Evolutionary conservation across 2,888 invertebrate species (phyloP).

Genomic region (Neoaliturus tenellus): DNA sequence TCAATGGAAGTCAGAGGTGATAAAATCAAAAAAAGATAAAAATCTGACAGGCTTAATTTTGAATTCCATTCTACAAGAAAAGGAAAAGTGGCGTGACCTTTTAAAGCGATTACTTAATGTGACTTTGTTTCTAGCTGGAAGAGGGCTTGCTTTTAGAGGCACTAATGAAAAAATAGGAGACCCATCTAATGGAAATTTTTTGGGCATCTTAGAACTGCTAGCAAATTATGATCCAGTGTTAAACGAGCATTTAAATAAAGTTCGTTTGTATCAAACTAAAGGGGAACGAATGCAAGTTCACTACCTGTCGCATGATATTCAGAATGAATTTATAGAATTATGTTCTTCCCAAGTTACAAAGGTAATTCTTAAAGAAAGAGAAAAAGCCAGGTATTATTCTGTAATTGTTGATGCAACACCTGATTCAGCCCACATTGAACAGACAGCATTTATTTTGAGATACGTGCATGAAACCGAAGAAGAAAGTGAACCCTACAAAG

Average conservation of each 20-base stretch:
- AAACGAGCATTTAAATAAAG: slow-evolving; percentile 56
- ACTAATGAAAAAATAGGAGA: slow-evolving; percentile 52
- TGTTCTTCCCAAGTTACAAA: slow-evolving; percentile 42
- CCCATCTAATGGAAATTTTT: slow-evolving; percentile 58
- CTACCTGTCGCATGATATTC: slow-evolving; percentile 60
- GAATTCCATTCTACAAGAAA: slow-evolving; percentile 16
- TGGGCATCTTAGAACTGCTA: slow-evolving; percentile 58
- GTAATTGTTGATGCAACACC: slow-evolving; percentile 64
- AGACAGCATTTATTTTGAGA: slow-evolving; percentile 54
- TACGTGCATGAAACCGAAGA: slow-evolving; percentile 12
- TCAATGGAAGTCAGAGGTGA: slow-evolving; percentile 44
- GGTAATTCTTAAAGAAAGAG: slow-evolving; percentile 56
- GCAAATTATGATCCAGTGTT: slow-evolving; percentile 62
- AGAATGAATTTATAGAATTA: slow-evolving; percentile 62
- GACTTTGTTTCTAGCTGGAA: slow-evolving; percentile 58
- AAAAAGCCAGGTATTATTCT: slow-evolving; percentile 58
- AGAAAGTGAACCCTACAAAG: slow-evolving; percentile 1
- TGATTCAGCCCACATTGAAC: slow-evolving; percentile 61
- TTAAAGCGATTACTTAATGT: slow-evolving; percentile 51
- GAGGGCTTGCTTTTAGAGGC: slow-evolving; percentile 59
- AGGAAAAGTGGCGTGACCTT: slow-evolving; percentile 49
- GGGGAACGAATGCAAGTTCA: slow-evolving; percentile 53
- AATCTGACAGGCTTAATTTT: slow-evolving; percentile 30
- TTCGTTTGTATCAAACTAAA: slow-evolving; percentile 14
- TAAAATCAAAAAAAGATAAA: slow-evolving; percentile 48